Base-by-base conservation (phyloP, 2,888 invertebrate genomes). In the Drosophila nigritarsus region DNA sequence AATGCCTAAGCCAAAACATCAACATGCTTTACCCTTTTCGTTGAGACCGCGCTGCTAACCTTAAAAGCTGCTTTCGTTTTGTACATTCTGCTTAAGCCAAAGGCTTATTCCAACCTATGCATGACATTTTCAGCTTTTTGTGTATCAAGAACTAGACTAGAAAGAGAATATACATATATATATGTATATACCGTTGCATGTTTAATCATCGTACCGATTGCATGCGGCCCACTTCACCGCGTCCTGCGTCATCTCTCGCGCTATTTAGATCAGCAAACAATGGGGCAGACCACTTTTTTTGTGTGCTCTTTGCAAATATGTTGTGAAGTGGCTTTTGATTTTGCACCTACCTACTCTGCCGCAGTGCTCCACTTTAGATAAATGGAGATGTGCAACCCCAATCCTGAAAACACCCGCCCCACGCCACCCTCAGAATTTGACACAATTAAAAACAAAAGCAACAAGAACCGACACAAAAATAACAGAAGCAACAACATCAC, bases 281-380 rank as follows among this genome's bases (percentile, higher is more conserved):
- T 78, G 82, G 72, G 73, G 61, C 73, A 50, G 59, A 27, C 49
- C 54, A 45, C 45, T 73, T 71, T 64, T 42, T 56, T 45, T 27
- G n/a, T 55, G n/a, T 34, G 69, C 73, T 60, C 56, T 73, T 63
- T 77, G 73, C 65, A 84, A 82, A 84, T 77, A 90, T 88, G 78
- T 85, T 85, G 80, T 78, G 90, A 90, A 83, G 86, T 90, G 89
- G 80, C 87, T 90, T 89, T 87, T 84, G 89, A 82, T 67, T 83
- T 89, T 87, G 82, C 82, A 89, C 89, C 82, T 89, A 89, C 82
- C 20, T 45, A 45, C 45, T 45, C 15, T 87, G 74, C 70, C 78
- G 82, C 90, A 78, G 67, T 83, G 88, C 88, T 82, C 79, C 87
- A 82, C 65, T 66, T 88, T 73, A 24, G 42, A 30, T 62, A 49